Evolutionary conservation across 2,888 invertebrate species (phyloP).

Genomic region (Cryptocephalus moraei): DNA sequence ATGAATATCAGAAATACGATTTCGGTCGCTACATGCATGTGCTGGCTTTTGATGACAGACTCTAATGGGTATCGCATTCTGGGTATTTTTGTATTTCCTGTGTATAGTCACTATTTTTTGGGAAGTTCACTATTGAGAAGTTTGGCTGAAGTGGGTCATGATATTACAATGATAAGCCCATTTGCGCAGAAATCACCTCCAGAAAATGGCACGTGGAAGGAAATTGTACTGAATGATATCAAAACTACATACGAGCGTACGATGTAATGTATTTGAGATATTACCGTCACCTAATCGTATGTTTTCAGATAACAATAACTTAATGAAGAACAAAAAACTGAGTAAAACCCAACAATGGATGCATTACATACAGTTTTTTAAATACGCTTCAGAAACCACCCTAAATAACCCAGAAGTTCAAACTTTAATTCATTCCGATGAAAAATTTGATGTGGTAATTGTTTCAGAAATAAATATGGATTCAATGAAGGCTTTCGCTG

Average conservation of each 20-base stretch:
- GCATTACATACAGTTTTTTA: too few relatives aligned
- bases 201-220: constrained; percentile 6
- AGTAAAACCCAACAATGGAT: too few relatives aligned
- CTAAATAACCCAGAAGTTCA: constrained; percentile 31
- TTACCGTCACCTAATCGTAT: too few relatives aligned
- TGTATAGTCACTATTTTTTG: constrained; percentile 17
- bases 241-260: too few relatives aligned
- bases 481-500: constrained; percentile 32
- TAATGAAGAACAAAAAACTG: too few relatives aligned
- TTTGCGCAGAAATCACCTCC: constrained; percentile 15
- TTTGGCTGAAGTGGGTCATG: constrained; percentile 19
- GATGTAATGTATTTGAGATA: too few relatives aligned
- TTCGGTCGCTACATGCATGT: too few relatives aligned
- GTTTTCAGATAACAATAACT: too few relatives aligned
- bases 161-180: constrained; percentile 20
- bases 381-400: constrained; percentile 4
- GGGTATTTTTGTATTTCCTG: constrained; percentile 3
- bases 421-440: constrained; percentile 25
- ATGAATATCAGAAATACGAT: too few relatives aligned
- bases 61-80: not conserved
- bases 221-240: constrained; percentile 21
- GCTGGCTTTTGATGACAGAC: too few relatives aligned
- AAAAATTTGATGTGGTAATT: constrained; percentile 31
- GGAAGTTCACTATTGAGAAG: constrained; percentile 17
- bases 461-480: constrained; percentile 41